Conservation (phyloP, 1,140 invertebrate species). For the Meloidogyne hapla region DNA sequence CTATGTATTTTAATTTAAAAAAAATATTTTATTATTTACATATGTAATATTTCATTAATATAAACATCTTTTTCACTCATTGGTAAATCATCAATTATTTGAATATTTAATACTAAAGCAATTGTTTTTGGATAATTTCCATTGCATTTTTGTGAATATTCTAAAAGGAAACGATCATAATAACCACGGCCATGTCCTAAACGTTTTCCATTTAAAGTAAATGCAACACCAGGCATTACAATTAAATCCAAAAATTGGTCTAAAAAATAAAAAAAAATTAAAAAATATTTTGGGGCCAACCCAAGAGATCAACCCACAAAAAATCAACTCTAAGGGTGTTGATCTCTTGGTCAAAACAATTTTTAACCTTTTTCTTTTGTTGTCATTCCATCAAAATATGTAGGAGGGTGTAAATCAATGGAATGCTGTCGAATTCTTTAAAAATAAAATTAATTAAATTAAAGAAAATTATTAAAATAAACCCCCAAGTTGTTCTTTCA, state of each 20-base stretch:
- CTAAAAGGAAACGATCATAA: conserved; percentile 37
- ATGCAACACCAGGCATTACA: conserved; percentile 38
- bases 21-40: no score
- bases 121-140: conserved; percentile 24
- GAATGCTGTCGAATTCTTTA: conserved; percentile 31
- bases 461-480: neutral
- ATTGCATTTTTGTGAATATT: conserved; percentile 20
- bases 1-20: no score
- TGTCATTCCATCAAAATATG: conserved; percentile 16
- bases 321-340: no score
- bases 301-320: no score
- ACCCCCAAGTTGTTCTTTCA: neutral
- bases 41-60: neutral
- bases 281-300: neutral
- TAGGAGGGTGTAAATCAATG: neutral
- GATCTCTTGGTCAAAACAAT: neutral
- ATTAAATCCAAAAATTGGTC: conserved; percentile 30
- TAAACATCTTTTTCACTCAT: conserved; percentile 30
- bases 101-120: conserved; percentile 23
- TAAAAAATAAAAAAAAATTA: neutral
- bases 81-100: conserved; percentile 31
- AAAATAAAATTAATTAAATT: neutral
- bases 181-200: conserved; percentile 37
- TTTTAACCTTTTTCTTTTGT: neutral
- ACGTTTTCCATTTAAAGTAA: conserved; percentile 30